Conservation (phyloP, 2,797 vertebrate species). For the Neosilurus mollespiculum region DNA sequence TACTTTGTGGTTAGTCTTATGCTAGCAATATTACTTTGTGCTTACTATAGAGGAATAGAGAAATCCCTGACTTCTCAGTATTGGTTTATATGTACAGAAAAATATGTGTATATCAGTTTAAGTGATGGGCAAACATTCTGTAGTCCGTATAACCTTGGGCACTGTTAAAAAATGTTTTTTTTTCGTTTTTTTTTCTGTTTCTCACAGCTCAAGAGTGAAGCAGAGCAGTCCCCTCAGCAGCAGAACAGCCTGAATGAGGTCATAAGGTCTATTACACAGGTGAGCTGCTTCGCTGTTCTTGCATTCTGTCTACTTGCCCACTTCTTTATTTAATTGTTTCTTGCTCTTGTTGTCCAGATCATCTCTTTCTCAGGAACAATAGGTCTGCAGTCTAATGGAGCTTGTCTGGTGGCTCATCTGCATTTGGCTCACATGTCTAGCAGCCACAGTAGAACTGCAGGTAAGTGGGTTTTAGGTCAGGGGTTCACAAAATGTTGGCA, state of each 20-base stretch:
- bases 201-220: conserved; percentile 81
- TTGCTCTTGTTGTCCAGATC: conserved; percentile 68
- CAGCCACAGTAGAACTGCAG: conserved; percentile 83
- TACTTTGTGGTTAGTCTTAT: background rate
- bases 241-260: conserved; percentile 88
- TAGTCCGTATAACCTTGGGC: background rate
- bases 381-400: conserved; percentile 90
- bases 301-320: background rate
- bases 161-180: background rate
- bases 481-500: background rate
- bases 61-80: background rate
- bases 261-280: conserved; percentile 87
- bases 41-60: background rate
- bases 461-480: conserved; percentile 62
- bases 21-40: background rate
- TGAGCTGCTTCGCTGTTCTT: conserved; percentile 50
- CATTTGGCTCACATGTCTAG: conserved; percentile 84
- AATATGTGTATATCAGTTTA: background rate
- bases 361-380: conserved; percentile 86
- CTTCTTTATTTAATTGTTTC: background rate
- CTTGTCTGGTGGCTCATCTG: conserved; percentile 87
- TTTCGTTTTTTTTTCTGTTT: conserved; percentile 26
- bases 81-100: background rate
- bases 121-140: background rate
- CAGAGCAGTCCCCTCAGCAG: conserved; percentile 84